Base-by-base conservation (phyloP, 2,797 vertebrate species). In the Acridotheres tristis region DNA sequence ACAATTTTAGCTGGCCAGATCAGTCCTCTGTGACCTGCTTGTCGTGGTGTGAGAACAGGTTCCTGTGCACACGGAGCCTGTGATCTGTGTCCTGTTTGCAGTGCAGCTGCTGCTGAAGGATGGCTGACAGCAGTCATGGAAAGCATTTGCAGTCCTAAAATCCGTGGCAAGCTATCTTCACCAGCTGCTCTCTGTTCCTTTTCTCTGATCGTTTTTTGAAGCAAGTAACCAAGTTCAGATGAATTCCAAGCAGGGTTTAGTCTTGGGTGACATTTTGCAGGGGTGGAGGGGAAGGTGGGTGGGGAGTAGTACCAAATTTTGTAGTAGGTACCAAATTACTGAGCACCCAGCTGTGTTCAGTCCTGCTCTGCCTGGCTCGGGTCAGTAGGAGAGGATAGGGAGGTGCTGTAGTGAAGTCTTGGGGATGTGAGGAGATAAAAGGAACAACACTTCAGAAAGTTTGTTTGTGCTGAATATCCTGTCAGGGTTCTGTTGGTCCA, bases 401-500 rank as follows among this genome's bases (percentile, higher is more conserved):
- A 66, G 16, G 7, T n/a, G 38, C 59, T 85, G 9, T 5, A 16
- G 2, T 27, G 26, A 38, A n/a, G 8, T 11, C 4, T 3, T 40
- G 43, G 59, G 57, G 54, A 8, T 18, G 9, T 13, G 13, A 53
- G n/a, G 43, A 72, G 19, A 27, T 27, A 11, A 63, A 78, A 68
- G 13, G 9, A 27, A 6, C 27, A 55, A 2, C 10, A 5, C 4
- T 34, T 63, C 7, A 36, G 36, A 32, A 51, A 57, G 7, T 21
- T 65, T 34, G 19, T 68, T 82, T 65, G n/a, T 85, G 20, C 43
- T 27, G 19, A 21, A 8, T 22, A 13, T 40, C 7, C 2, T 2
- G 0, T 53, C 6, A 4, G 36, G 7, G 4, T 3, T 57, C 57
- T 45, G 20, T 21, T 20, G 6, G 9, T 20, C 5, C 1, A 8